phyloP scores from a whole-genome alignment of 2,797 vertebrate genomes.

The Enteromius afrohamiltoni region DNA sequence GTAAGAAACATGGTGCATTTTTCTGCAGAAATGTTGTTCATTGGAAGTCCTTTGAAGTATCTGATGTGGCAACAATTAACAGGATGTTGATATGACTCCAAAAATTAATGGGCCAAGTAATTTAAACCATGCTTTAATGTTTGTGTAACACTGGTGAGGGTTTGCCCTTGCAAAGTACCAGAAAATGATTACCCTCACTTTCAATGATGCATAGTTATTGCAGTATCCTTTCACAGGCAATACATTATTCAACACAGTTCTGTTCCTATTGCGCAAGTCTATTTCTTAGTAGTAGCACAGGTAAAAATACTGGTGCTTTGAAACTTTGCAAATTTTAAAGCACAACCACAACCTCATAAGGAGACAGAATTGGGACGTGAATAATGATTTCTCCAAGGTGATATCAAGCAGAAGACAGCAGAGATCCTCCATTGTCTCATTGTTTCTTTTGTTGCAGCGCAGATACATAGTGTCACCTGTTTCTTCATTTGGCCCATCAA shows the following conservation, averaged over 20 bases:
- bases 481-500: constrained; percentile 26
- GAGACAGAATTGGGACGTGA: constrained; percentile 43
- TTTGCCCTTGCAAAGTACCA: constrained; percentile 27
- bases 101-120: constrained; percentile 36
- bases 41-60: not conserved
- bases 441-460: constrained; percentile 1
- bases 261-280: constrained; percentile 63
- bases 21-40: not conserved
- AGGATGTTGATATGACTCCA: constrained; percentile 13
- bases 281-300: constrained; percentile 66
- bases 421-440: constrained; percentile 10
- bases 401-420: constrained; percentile 30
- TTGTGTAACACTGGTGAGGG: constrained; percentile 19
- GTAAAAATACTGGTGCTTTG: constrained; percentile 38
- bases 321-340: constrained; percentile 44
- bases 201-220: constrained; percentile 69
- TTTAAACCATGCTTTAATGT: constrained; percentile 10
- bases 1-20: not conserved
- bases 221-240: constrained; percentile 66
- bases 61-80: constrained; percentile 12
- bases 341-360: constrained; percentile 12
- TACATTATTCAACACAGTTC: constrained; percentile 74
- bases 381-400: constrained; percentile 41
- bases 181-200: constrained; percentile 64
- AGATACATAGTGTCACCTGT: constrained; percentile 35